phyloP scores from a whole-genome alignment of 2,888 invertebrate species.

The Tricholauxania praeusta region DNA sequence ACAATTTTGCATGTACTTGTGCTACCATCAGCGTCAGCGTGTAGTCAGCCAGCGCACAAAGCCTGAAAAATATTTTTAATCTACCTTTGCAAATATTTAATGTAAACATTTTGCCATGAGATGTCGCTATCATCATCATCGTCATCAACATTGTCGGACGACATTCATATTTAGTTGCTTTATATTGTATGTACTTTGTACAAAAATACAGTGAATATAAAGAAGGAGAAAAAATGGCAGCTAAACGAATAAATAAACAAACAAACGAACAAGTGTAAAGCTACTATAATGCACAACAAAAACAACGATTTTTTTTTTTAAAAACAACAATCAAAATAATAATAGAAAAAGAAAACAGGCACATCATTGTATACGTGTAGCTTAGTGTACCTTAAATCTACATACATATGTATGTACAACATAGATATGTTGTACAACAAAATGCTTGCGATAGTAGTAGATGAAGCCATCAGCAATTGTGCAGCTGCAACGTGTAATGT shows the following conservation, averaged over 20 bases:
- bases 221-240: neutral
- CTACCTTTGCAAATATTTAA: conserved; percentile 26
- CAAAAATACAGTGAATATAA: neutral
- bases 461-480: conserved; percentile 18
- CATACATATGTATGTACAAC: neutral
- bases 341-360: neutral
- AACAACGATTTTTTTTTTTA: neutral
- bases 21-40: neutral
- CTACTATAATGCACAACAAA: neutral
- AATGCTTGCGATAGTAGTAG: neutral
- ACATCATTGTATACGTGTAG: no score
- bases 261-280: neutral
- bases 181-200: neutral
- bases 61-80: conserved; percentile 14
- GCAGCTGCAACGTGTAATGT: conserved; percentile 2
- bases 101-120: conserved; percentile 9
- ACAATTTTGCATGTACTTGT: neutral
- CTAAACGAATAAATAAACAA: neutral
- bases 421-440: conserved; percentile 21
- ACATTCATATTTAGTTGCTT: no score
- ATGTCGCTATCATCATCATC: no score
- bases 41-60: neutral
- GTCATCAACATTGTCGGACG: no score
- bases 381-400: no score
- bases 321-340: conserved; percentile 13